Evolutionary conservation across 1,140 invertebrate species (phyloP), one percentile per base, ranked within the genome.

Genomic region (Drosophila punjabiensis): DNA sequence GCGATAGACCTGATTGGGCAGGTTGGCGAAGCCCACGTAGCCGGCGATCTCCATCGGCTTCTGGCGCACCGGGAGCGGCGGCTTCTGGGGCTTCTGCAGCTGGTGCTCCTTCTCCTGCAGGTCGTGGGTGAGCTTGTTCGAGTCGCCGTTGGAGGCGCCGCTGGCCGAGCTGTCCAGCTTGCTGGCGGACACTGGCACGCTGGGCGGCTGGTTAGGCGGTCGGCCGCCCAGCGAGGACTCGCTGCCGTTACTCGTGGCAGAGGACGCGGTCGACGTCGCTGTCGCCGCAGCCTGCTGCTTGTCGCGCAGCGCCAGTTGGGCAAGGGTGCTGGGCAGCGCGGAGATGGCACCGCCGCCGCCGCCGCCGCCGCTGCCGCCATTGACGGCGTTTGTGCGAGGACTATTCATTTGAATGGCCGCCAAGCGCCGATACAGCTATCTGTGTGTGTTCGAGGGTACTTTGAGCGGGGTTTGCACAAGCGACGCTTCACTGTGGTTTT

Each of bases 1-100:
- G 50, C 99, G 95, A 94, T 99, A 99, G 8, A 99, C 98, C 94
- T 99, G 99, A 94, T 99, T 99, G 32, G 99, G 99, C 74, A 99
- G 95, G 94, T 99, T 99, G 58, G 98, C 97, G 93, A 98, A 98
- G 56, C 98, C 97, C 53, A 98, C 97, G 91, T 98, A 98, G 69
- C 97, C 97, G 92, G 98, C 98, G 82, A 98, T 94, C 94, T 98
- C 97, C 94, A 97, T 98, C 61, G 95, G 95, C 93, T 96, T 96
- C 62, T 96, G 95, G 88, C 95, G 91, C 67, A 91, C 91, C 52
- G 91, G 91, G 60, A 92, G 64, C 52, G 91, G 91, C 9, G 91
- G 91, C 52, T 92, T 92, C 55, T 92, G 88, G 59, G 86, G 86
- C 62, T 92, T 92, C 59, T 81, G 78, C 64, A 75, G 79, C 70